Conservation (phyloP, 2,113 vertebrate genomes). For the Parus major region DNA sequence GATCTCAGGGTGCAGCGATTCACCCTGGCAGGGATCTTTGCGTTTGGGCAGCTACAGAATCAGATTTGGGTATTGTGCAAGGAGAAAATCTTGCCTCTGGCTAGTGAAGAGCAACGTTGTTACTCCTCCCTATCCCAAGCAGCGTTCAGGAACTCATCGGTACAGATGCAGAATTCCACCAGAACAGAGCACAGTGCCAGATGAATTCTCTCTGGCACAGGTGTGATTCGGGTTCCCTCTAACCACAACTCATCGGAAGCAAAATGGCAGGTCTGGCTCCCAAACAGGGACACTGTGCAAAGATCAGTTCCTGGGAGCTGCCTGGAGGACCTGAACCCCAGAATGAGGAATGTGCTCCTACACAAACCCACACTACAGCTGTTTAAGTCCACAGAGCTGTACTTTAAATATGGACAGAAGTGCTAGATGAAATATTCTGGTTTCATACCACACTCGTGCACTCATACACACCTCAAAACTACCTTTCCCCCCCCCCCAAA, state of each 20-base stretch:
- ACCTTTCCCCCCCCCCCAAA: neutral
- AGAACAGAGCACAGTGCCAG: neutral
- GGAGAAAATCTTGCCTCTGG: neutral
- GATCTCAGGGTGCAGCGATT: accelerated
- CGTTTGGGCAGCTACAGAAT: accelerated
- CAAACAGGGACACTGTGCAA: neutral
- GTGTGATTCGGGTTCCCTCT: neutral
- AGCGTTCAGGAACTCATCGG: neutral
- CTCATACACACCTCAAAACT: neutral
- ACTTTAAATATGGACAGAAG: neutral
- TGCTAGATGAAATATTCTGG: neutral
- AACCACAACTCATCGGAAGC: accelerated
- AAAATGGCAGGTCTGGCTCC: neutral
- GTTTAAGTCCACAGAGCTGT: neutral
- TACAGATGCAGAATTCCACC: neutral
- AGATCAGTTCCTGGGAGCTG: neutral
- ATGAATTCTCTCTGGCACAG: accelerated
- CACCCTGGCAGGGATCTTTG: neutral
- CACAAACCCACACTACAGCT: neutral
- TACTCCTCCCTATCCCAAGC: neutral
- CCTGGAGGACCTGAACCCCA: neutral
- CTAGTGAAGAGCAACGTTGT: accelerated
- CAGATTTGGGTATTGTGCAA: neutral
- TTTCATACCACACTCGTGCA: neutral
- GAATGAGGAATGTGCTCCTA: accelerated